Percentiles rank a stretch among this genome's conserved stretches.
Evolutionary conservation across 64 coral and sea anemone genomes (phyloP).

Genomic region (Cladopsammia gracilis): DNA sequence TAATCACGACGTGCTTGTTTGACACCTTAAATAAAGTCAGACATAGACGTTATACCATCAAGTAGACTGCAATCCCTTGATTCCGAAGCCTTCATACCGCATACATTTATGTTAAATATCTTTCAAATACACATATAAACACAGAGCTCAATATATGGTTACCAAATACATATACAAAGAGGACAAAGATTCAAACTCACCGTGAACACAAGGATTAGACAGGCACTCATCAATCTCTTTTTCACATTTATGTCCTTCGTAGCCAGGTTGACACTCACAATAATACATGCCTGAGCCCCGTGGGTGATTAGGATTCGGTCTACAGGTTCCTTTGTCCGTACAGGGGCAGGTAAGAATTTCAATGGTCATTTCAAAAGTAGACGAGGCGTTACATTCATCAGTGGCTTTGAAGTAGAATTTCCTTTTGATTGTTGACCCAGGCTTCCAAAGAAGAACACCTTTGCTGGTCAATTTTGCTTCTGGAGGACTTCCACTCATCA

Average conservation of each 20-base stretch:
- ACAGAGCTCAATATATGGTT: too few relatives aligned
- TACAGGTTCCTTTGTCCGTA: slow-evolving; percentile 30
- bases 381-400: slow-evolving; percentile 74
- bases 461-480: background rate
- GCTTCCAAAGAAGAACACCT: slow-evolving; percentile 43
- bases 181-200: background rate
- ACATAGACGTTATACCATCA: too few relatives aligned
- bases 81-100: too few relatives aligned
- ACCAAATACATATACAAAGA: too few relatives aligned
- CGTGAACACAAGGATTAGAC: background rate
- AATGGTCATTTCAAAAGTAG: slow-evolving; percentile 48
- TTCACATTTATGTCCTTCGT: slow-evolving; percentile 23
- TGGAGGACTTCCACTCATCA: background rate
- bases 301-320: slow-evolving; percentile 17
- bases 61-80: too few relatives aligned
- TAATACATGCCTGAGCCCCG: slow-evolving; percentile 39
- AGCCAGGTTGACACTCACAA: slow-evolving; percentile 26
- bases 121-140: too few relatives aligned
- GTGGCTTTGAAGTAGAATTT: slow-evolving; percentile 66
- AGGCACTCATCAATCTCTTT: slow-evolving; percentile 9
- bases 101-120: too few relatives aligned
- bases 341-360: slow-evolving; percentile 34
- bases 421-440: background rate
- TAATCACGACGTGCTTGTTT: too few relatives aligned
- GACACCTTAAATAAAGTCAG: too few relatives aligned